phyloP scores from a whole-genome alignment of 2,113 vertebrate species.

The Nansenia antarctica region DNA sequence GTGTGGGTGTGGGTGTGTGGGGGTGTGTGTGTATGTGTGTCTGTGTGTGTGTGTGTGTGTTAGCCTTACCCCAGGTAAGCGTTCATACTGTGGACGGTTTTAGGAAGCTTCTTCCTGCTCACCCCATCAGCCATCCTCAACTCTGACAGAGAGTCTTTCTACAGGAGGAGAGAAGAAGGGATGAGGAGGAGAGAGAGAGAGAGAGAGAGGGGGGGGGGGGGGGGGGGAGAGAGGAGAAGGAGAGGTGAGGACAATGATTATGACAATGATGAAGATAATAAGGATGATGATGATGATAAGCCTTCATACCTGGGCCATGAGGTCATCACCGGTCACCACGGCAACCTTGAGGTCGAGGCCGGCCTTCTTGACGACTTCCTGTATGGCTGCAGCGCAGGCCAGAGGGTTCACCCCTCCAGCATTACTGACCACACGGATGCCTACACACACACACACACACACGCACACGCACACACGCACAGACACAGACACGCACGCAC shows the following conservation, averaged over 20 bases:
- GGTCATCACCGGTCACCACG: constrained; percentile 86
- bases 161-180: constrained; percentile 15
- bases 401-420: constrained; percentile 84
- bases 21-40: too few relatives aligned
- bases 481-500: not conserved
- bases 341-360: constrained; percentile 83
- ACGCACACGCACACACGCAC: not conserved
- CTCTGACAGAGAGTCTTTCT: constrained; percentile 75
- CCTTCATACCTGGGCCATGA: constrained; percentile 78
- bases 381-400: constrained; percentile 79
- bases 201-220: not conserved
- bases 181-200: not conserved
- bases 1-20: too few relatives aligned
- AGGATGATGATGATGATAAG: not conserved
- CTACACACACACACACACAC: constrained; percentile 50
- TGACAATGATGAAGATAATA: not conserved
- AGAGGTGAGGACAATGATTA: not conserved
- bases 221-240: not conserved
- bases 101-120: constrained; percentile 72
- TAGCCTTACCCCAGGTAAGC: constrained; percentile 80
- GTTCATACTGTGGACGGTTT: constrained; percentile 82
- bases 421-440: constrained; percentile 85
- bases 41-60: not conserved
- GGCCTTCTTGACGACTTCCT: constrained; percentile 78
- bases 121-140: constrained; percentile 67